Percentiles rank a stretch among this genome's conserved stretches.
Evolutionary conservation across 2,797 vertebrate species (phyloP).

Genomic region (Gobionotothen gibberifrons): DNA sequence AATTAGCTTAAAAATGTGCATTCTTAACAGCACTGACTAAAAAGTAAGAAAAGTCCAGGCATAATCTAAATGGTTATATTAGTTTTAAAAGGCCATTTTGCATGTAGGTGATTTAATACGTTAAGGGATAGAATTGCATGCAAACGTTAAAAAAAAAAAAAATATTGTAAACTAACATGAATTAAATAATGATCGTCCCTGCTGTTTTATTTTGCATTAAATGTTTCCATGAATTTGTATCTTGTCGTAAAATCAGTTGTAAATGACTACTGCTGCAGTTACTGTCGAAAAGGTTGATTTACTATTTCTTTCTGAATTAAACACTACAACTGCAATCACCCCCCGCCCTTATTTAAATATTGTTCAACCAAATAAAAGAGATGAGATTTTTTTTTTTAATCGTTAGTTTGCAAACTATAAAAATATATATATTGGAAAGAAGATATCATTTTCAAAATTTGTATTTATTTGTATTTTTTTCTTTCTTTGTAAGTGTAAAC

Average conservation of each 20-base stretch:
- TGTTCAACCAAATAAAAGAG: conserved; percentile 9
- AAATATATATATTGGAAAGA: background rate
- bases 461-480: background rate
- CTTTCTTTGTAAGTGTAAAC: background rate
- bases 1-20: conserved; percentile 25
- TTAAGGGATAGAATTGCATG: background rate
- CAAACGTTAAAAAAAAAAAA: conserved; percentile 3
- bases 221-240: conserved; percentile 24
- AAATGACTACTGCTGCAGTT: conserved; percentile 24
- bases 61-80: conserved; percentile 17
- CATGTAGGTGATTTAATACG: background rate
- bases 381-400: background rate
- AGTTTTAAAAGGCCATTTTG: conserved; percentile 13
- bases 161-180: background rate
- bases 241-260: conserved; percentile 23
- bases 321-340: background rate
- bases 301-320: conserved; percentile 17
- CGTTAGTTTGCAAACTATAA: background rate
- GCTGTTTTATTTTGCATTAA: background rate
- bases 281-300: conserved; percentile 28
- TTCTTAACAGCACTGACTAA: conserved; percentile 4
- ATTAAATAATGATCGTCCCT: too few species aligned
- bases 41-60: conserved; percentile 19
- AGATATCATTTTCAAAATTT: background rate
- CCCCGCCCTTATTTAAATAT: background rate